Evolutionary conservation across 2,888 invertebrate species (phyloP), one percentile per base, ranked within the genome.

Genomic region (Elmis aenea): DNA sequence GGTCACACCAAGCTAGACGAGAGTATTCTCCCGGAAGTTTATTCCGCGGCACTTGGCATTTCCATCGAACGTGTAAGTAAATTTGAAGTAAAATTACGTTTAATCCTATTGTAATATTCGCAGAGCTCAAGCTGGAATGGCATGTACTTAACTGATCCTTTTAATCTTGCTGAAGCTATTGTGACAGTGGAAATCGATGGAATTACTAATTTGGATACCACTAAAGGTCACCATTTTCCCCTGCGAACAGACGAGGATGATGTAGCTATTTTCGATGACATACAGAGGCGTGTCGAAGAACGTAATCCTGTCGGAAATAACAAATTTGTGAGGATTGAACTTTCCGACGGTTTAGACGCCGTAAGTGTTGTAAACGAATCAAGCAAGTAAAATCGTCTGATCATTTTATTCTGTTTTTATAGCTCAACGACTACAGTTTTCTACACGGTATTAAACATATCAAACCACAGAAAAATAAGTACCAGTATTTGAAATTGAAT

Each of bases 141-240:
- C 8, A 62, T 89, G 47, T 72, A 69, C 34, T 74, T 88, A 22
- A 67, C 63, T 3, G 75, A 85, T 67, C 86, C 86, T 1, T 88
- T 89, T 53, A 69, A 75, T 40, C 73, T 83, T 27, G 81, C 87
- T n/a, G 79, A 84, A 62, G 81, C 79, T 18, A 72, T 81, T 2
- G 79, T 86, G 9, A 76, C 76, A 21, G 68, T 88, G 6, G 76
- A 77, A 27, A 71, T 88, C 26, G 83, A 85, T 65, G 89, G 87
- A 20, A 69, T 83, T 2, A 64, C 72, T 11, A 71, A 67, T 46
- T 68, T 77, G 36, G 74, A 72, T 12, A 63, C 64, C 47, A 58
- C 59, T 53, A 76, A 77, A 46, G 70, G 72, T 5, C 72, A 72
- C 47, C 71, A 64, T 41, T 84, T 69, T 54, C 75, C 79, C 1